Evolutionary conservation across 1,140 invertebrate species (phyloP).

Genomic region (Drosophila yakuba): DNA sequence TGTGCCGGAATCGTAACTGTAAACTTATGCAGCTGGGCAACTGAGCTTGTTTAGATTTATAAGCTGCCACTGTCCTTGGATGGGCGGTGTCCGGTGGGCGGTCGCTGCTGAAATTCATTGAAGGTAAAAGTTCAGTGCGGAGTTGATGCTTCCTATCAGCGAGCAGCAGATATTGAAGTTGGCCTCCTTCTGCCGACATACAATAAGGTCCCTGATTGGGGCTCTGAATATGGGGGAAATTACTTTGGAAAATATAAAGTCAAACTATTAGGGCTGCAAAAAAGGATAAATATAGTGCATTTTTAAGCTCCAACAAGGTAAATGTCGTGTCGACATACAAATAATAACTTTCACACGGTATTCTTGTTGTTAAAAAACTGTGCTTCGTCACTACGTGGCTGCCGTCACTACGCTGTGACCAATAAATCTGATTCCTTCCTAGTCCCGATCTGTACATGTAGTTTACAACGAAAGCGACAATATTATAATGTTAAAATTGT

Average conservation of each 20-base stretch:
- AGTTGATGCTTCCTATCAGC: constrained; percentile 40
- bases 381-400: too few relatives aligned
- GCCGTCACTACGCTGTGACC: too few relatives aligned
- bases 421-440: too few relatives aligned
- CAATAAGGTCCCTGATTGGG: constrained; percentile 12
- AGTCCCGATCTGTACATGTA: not conserved
- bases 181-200: not conserved
- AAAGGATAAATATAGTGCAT: too few relatives aligned
- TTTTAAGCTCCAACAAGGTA: too few relatives aligned
- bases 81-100: not conserved
- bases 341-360: too few relatives aligned
- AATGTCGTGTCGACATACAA: too few relatives aligned
- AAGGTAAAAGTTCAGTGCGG: constrained; percentile 11
- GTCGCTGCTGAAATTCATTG: not conserved
- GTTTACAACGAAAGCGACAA: not conserved
- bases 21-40: constrained; percentile 61
- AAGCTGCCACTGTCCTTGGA: constrained; percentile 45
- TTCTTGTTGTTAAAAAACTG: too few relatives aligned
- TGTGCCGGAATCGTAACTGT: constrained; percentile 28
- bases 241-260: not conserved
- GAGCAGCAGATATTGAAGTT: constrained; percentile 31
- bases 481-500: not conserved
- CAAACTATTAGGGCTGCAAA: too few relatives aligned
- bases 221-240: not conserved
- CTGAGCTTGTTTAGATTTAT: constrained; percentile 64